Base-by-base conservation (phyloP, 2,113 vertebrate genomes). In the Maccullochella peelii region DNA sequence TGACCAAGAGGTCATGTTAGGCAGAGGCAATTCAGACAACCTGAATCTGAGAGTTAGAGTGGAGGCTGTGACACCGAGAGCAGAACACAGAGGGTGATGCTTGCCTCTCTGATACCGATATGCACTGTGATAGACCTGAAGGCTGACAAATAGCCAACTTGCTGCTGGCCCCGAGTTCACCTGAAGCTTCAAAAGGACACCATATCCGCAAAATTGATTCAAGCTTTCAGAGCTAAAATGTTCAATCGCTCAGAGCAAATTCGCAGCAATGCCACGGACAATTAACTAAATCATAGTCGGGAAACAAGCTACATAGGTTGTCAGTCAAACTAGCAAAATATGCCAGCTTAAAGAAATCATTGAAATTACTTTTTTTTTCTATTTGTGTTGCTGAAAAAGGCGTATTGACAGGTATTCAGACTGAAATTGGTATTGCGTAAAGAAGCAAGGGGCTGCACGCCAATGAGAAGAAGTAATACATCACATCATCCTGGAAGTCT, bases 1-100 rank as follows among this genome's bases (percentile, higher is more conserved):
- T 27, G 18, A 85, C 75, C 79, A 82, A 70, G 52, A 76, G 85
- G 85, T 90, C 75, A 62, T 8, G 54, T 74, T 33, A 78, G 86
- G 62, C 38, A 14, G 65, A 87, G 30, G 58, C 50, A 65, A 84
- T 76, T 76, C 30, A 38, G 30, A 66, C 61, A 49, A 67, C 36
- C 23, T 44, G 50, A 84, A 33, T 58, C 25, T 40, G 69, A 77
- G 8, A 71, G 30, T 36, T 82, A 20, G 47, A 23, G 65, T 1
- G 47, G 36, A 72, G 65, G 67, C n/a, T 44, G 5, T 4, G 70
- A 58, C 40, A 55, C 30, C 0, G 50, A 36, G 25, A 65, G 49
- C 70, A 74, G n/a, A 36, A 72, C 7, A 12, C 44, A 54, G 63
- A 78, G 70, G 73, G 47, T 0, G 47, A 79, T 11, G 15, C 40